Percentiles rank a stretch among this genome's conserved stretches.
These are phyloP conservation scores for Noctua pronuba DNA, from an alignment of 2,888 invertebrate species.

Conservation along the genomic window DNA sequence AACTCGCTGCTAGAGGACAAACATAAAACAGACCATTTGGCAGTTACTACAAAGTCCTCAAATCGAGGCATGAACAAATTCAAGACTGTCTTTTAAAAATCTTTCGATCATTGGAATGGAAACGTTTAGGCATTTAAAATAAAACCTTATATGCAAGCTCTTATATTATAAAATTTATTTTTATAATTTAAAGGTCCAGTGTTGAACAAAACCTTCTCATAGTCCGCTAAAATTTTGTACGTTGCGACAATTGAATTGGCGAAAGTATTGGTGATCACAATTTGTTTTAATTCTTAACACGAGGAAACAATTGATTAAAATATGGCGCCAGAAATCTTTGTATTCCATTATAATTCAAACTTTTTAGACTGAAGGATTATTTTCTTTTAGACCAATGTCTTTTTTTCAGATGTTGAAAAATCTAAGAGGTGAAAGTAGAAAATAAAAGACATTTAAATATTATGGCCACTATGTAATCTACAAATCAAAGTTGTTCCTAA, in stretches of 20 bases:
- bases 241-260: neutral
- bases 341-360: too few species aligned
- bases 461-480: conserved; percentile 11
- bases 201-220: neutral
- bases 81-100: neutral
- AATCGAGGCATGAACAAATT: neutral
- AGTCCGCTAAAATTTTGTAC: neutral
- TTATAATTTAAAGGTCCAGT: neutral
- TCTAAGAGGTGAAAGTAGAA: neutral
- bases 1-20: neutral
- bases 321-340: neutral
- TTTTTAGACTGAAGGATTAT: too few species aligned
- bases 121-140: neutral
- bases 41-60: neutral
- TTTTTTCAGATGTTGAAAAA: neutral
- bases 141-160: neutral
- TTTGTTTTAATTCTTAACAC: neutral
- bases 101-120: neutral
- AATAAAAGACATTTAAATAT: neutral
- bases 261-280: neutral
- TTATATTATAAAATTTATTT: too few species aligned
- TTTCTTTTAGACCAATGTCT: neutral
- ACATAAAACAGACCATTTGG: neutral
- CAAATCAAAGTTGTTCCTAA: conserved; percentile 43
- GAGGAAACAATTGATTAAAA: too few species aligned